Evolutionary conservation across 2,888 invertebrate genomes (phyloP), one percentile per base, ranked within the genome.

Genomic region (Eudemis profundana): DNA sequence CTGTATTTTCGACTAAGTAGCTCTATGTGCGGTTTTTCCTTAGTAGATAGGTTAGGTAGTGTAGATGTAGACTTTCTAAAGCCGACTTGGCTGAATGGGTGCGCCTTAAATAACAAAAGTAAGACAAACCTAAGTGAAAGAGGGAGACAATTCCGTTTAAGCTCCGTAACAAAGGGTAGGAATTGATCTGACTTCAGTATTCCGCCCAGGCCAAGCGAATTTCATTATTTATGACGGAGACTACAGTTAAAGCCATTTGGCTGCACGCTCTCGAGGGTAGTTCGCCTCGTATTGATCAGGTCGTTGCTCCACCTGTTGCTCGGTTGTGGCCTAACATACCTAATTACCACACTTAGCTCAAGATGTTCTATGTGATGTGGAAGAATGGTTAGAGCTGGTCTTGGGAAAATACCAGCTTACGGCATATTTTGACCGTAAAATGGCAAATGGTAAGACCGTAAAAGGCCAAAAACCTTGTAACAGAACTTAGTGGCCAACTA

Each of bases 281-380:
- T 36, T 56, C 14, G 56, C 53, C 59, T 65, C 14, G 56, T 60
- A 65, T 65, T 59, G 65, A 60, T 65, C 59, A 65, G 65, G 51
- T 40, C 59, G 46, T 59, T 65, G 65, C 51, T 57, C 64, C 29
- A 65, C 65, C 46, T 64, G 64, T 64, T 64, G 64, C 59, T 15
- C n/a, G 15, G 10, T n/a, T n/a, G n/a, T 7, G 38, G 7, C 27
- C 5, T n/a, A 42, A 29, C 19, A 44, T 14, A 27, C 40, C 40
- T 40, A 17, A 23, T 1, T 23, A 15, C 3, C 33, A 12, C 33
- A n/a, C n/a, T n/a, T n/a, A 33, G 50, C 27, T 51, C 33, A n/a
- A 33, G 33, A 33, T 10, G 8, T 10, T n/a, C 4, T 36, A 17
- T 14, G 14, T 47, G 12, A n/a, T 8, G 12, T 49, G 2, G 12